Percentiles rank a stretch among this genome's conserved stretches.
Conservation (phyloP, 2,797 vertebrate species). For the Micromesistius poutassou region DNA sequence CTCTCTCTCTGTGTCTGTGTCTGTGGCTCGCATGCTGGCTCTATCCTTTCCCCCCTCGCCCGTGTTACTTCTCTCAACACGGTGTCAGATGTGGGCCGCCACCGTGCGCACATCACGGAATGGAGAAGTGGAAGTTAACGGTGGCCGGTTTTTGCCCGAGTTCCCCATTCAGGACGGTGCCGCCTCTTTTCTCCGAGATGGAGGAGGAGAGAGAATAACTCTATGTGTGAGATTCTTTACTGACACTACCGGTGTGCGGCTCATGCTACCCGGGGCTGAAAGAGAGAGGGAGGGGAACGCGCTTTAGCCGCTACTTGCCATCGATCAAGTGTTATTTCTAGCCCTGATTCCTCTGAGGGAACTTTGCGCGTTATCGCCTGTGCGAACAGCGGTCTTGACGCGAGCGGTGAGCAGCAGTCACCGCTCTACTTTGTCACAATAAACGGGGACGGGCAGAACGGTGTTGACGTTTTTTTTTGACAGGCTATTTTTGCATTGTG, state of each 20-base stretch:
- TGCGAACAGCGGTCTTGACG: background rate
- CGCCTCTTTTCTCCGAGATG: background rate
- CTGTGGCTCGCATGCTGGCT: slow-evolving; percentile 5
- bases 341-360: slow-evolving; percentile 39
- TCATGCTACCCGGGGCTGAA: slow-evolving; percentile 48
- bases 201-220: no score
- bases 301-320: slow-evolving; percentile 51
- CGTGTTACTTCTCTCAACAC: slow-evolving; percentile 51
- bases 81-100: slow-evolving; percentile 50
- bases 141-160: background rate
- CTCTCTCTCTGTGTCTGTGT: slow-evolving; percentile 16
- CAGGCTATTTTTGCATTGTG: background rate
- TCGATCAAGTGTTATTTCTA: slow-evolving; percentile 64
- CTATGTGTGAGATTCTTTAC: slow-evolving; percentile 26
- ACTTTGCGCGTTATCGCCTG: slow-evolving; percentile 37
- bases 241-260: slow-evolving; percentile 35
- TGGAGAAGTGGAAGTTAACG: slow-evolving; percentile 28
- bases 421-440: slow-evolving; percentile 16
- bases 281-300: slow-evolving; percentile 38
- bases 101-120: background rate
- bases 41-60: slow-evolving; percentile 30
- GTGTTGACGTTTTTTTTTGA: background rate
- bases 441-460: background rate
- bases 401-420: slow-evolving; percentile 1
- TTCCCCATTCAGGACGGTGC: background rate